A percentile compares a stretch with the other conserved stretches of the same genome.
These are phyloP conservation scores for Rousettus madagascariensis DNA, from an alignment of 2,797 vertebrate genomes.

Conservation along the genomic window DNA sequence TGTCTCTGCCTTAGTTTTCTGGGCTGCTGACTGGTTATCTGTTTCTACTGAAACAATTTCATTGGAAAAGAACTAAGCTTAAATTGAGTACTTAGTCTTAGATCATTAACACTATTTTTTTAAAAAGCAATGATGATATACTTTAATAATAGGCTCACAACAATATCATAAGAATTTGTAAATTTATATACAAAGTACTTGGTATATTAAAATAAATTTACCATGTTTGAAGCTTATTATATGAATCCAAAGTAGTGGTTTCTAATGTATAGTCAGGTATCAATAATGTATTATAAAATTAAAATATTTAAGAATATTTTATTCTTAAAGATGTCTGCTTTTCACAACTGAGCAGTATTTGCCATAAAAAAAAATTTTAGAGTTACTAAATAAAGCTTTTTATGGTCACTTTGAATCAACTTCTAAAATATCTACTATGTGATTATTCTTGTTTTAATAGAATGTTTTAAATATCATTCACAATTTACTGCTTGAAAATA, in stretches of 20 bases:
- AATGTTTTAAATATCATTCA: not conserved
- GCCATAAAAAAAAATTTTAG: not conserved
- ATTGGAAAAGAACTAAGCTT: not conserved
- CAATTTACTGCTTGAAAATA: not conserved
- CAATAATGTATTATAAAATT: not conserved
- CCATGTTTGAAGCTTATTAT: not conserved
- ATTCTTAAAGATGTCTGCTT: not conserved
- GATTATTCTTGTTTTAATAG: constrained; percentile 9
- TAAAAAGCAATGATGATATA: not conserved
- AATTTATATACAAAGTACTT: constrained; percentile 6
- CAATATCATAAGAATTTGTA: not conserved
- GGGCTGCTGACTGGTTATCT: not conserved
- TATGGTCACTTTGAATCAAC: not conserved
- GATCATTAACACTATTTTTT: not conserved
- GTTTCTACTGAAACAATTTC: not conserved
- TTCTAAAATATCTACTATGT: not conserved
- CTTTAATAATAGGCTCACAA: not conserved
- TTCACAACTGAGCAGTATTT: not conserved
- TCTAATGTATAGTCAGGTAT: constrained; percentile 1
- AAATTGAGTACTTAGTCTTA: constrained; percentile 20
- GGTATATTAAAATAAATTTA: not conserved
- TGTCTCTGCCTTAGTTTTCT: not conserved
- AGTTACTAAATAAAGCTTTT: not conserved
- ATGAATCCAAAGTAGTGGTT: constrained; percentile 14
- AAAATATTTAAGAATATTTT: constrained; percentile 7